Evolutionary conservation across 2,888 invertebrate genomes (phyloP), one percentile per base, ranked within the genome.

Genomic region (Agapostemon virescens): DNA sequence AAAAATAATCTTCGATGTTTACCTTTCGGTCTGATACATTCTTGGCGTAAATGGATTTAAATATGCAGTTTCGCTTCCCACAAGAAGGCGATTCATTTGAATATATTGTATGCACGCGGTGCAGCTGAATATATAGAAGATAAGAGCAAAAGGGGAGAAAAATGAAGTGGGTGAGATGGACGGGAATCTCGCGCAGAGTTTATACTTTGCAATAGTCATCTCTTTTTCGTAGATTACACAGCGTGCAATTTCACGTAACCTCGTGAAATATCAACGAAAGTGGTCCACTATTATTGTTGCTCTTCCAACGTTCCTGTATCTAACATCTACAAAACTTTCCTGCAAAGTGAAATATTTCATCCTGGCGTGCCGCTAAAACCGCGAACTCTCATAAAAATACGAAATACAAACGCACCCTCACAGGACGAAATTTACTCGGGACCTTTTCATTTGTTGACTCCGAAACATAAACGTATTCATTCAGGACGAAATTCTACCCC

Each of bases 61-160:
- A 67, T 40, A 52, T 45, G 40, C 52, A n/a, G 17, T 9, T 26
- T 30, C 20, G 58, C 58, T 61, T 67, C 38, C 20, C 26, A 13
- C 26, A 26, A 42, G 69, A 70, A 79, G 52, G 26, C 69, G 67
- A 52, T 68, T 63, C 36, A 42, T n/a, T 36, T n/a, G n/a, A n/a
- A 36, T 63, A 36, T 63, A 36, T 36, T 13, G 33, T 63, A 36
- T 63, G 33, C 33, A 20, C n/a, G 69, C 5, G 42, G 42, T 63
- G 36, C 77, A 79, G 79, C 78, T 79, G 79, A 61, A 77, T 38
- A 68, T 71, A 77, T 68, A 68, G 26, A 68, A 71, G 79, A 79
- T 79, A 79, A 71, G 67, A 52, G 61, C 30, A 9, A 26, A n/a
- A 23, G 40, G 23, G 49, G 33, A 30, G n/a, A 26, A 40, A n/a